phyloP scores from a whole-genome alignment of 92 coral and sea anemone genomes.

The Ricordea florida region DNA sequence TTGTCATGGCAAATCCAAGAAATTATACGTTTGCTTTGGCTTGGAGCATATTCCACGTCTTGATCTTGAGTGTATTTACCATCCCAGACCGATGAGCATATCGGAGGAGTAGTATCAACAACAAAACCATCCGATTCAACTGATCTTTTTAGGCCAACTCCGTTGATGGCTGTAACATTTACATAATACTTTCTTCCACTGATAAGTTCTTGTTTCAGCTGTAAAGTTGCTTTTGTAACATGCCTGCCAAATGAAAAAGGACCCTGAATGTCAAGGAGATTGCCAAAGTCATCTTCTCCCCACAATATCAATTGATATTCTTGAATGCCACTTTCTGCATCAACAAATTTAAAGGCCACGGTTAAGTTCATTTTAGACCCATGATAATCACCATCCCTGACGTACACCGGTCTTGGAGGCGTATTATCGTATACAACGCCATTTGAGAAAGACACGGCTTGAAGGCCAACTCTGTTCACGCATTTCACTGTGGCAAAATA shows the following conservation, averaged over 20 bases:
- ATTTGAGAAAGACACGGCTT: slow-evolving; percentile 36
- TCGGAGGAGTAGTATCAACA: slow-evolving; percentile 76
- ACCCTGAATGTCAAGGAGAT: slow-evolving; percentile 14
- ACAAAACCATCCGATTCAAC: slow-evolving; percentile 65
- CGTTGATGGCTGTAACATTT: slow-evolving; percentile 66
- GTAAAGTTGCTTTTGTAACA: slow-evolving; percentile 9
- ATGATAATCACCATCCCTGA: slow-evolving; percentile 66
- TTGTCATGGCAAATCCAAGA: slow-evolving; percentile 72
- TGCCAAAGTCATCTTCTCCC: background rate
- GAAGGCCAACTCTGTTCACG: slow-evolving; percentile 72
- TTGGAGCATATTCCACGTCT: slow-evolving; percentile 30
- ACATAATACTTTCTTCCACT: slow-evolving; percentile 60
- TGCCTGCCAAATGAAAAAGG: slow-evolving; percentile 36
- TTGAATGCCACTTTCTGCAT: slow-evolving; percentile 72
- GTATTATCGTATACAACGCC: slow-evolving; percentile 72
- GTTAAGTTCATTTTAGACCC: background rate
- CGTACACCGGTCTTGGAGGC: slow-evolving; percentile 43
- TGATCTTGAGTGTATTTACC: background rate
- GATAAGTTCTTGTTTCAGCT: slow-evolving; percentile 17
- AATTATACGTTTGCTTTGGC: slow-evolving; percentile 31
- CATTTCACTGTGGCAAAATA: slow-evolving; percentile 85
- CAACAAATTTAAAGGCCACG: slow-evolving; percentile 62
- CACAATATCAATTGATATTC: slow-evolving; percentile 37
- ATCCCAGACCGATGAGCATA: slow-evolving; percentile 56
- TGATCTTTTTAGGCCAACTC: slow-evolving; percentile 61